These are phyloP conservation scores for Oxyteleia sp. DNA, from an alignment of 2,888 invertebrate genomes.

Conservation along the genomic window DNA sequence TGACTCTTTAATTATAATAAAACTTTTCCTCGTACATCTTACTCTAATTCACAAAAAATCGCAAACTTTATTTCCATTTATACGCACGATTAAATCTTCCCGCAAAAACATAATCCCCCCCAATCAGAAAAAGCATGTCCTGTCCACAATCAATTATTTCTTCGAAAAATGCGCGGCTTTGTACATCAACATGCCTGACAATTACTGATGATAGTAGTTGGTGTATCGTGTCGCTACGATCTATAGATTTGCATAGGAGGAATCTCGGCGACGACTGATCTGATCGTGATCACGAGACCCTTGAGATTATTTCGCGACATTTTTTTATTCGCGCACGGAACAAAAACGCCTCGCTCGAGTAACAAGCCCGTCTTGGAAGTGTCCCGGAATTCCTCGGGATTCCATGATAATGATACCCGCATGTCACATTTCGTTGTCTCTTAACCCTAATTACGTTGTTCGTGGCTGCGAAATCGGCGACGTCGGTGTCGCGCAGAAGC, in stretches of 20 bases:
- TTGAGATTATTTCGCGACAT: constrained; percentile 59
- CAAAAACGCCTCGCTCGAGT: constrained; percentile 30
- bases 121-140: not conserved
- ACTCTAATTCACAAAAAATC: no score
- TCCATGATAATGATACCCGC: constrained; percentile 65
- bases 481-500: constrained; percentile 40
- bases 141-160: constrained; percentile 43
- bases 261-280: constrained; percentile 63
- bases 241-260: constrained; percentile 71
- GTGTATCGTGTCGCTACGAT: constrained; percentile 61
- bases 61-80: no score
- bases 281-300: constrained; percentile 60
- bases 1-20: no score
- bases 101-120: constrained; percentile 1
- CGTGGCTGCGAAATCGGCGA: constrained; percentile 51
- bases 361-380: constrained; percentile 55
- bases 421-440: constrained; percentile 59
- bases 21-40: no score
- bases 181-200: constrained; percentile 60
- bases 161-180: constrained; percentile 38
- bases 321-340: constrained; percentile 38
- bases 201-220: constrained; percentile 67
- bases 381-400: constrained; percentile 60
- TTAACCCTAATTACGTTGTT: constrained; percentile 69
- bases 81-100: not conserved